Conservation (phyloP, 2,888 invertebrate species). For the Aradus depressus region DNA sequence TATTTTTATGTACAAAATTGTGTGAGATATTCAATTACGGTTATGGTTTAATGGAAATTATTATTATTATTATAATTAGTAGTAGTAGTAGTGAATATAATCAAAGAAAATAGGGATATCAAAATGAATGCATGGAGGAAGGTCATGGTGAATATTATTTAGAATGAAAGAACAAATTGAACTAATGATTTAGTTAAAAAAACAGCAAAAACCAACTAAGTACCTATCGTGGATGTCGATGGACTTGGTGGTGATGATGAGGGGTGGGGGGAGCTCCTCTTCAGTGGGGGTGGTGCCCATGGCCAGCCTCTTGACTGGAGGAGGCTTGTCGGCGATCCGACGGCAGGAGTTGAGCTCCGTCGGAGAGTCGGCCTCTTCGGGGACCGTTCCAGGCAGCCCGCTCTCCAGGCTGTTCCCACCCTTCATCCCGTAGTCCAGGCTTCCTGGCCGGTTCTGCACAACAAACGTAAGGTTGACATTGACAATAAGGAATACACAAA, state of each 20-base stretch:
- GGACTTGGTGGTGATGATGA: conserved; percentile 41
- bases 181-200: not conserved
- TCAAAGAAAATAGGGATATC: too few species aligned
- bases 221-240: conserved; percentile 45
- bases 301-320: conserved; percentile 56
- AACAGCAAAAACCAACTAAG: not conserved
- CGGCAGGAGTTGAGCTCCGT: conserved; percentile 78
- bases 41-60: too few species aligned
- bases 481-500: too few species aligned
- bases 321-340: conserved; percentile 68
- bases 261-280: conserved; percentile 25
- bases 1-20: too few species aligned
- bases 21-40: too few species aligned
- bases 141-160: too few species aligned
- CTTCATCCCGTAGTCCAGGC: conserved; percentile 48
- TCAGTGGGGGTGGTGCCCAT: conserved; percentile 42
- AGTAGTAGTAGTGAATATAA: too few species aligned
- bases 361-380: conserved; percentile 78
- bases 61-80: too few species aligned
- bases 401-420: conserved; percentile 44
- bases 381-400: conserved; percentile 40
- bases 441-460: conserved; percentile 10
- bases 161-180: not conserved
- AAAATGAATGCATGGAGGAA: too few species aligned
- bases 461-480: too few species aligned